Percentiles rank a stretch among this genome's conserved stretches.
Conservation (phyloP, 2,888 invertebrate species). For the Patella pellucida region DNA sequence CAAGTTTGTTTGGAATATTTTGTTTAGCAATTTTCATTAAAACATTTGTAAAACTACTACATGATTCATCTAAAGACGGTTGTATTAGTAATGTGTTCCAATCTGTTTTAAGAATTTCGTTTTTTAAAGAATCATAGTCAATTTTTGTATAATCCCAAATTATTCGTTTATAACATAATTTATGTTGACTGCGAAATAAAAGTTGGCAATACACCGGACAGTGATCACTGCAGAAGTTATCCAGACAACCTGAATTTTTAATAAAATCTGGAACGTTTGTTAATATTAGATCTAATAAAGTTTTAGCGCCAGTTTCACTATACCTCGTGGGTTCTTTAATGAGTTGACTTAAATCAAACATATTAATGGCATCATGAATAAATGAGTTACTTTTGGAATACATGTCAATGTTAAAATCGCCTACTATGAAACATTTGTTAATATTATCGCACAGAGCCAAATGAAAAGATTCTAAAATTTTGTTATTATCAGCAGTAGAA, state of each 20-base stretch:
- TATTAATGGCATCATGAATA: no score
- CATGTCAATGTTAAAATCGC: no score
- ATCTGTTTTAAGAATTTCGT: slow-evolving; percentile 4
- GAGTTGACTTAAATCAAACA: no score
- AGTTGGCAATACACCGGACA: slow-evolving; percentile 5
- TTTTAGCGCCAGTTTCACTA: no score
- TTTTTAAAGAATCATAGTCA: neutral
- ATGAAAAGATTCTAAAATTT: slow-evolving; percentile 7
- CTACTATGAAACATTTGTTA: neutral
- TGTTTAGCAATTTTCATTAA: neutral
- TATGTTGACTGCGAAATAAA: neutral
- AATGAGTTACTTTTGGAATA: no score
- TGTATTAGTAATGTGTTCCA: neutral
- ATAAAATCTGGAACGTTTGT: no score
- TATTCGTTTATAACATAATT: neutral
- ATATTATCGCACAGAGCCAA: neutral
- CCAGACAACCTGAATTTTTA: neutral
- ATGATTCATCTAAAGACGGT: neutral
- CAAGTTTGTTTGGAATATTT: neutral
- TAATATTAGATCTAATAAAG: no score
- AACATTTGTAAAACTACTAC: neutral
- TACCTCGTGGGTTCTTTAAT: no score
- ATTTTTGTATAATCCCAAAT: neutral
- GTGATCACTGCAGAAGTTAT: neutral
- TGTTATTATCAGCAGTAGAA: neutral